Evolutionary conservation across 2,888 invertebrate genomes (phyloP).

Genomic region (Lasioglossum leucozonium): DNA sequence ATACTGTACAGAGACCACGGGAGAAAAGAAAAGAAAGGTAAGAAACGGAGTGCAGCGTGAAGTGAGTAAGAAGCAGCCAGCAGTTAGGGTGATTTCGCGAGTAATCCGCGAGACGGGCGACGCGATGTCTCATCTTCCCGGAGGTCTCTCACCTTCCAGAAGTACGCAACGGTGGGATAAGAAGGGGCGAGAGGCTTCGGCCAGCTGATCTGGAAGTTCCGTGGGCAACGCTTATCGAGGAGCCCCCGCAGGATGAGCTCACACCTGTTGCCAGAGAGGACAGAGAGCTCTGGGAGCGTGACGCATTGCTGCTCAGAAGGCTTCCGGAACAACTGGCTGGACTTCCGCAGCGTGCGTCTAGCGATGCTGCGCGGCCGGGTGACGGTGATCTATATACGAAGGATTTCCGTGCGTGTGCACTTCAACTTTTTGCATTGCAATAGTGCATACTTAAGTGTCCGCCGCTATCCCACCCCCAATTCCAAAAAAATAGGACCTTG

Average conservation of each 20-base stretch:
- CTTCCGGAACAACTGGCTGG: conserved; percentile 85
- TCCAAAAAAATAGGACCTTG: no score
- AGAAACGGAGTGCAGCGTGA: background rate
- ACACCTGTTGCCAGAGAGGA: conserved; percentile 87
- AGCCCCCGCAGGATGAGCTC: conserved; percentile 82
- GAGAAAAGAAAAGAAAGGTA: background rate
- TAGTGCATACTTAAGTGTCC: background rate
- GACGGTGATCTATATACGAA: conserved; percentile 88
- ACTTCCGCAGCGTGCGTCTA: conserved; percentile 90
- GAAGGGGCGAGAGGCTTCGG: conserved; percentile 91
- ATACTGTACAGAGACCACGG: background rate
- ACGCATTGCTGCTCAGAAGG: conserved; percentile 85
- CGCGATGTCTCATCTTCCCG: background rate
- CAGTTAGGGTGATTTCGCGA: background rate
- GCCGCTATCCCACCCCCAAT: no score
- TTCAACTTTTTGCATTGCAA: conserved; percentile 11
- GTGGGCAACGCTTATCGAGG: conserved; percentile 71
- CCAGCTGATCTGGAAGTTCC: conserved; percentile 69
- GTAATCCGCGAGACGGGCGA: background rate
- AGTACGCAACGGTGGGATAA: conserved; percentile 89
- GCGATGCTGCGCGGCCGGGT: conserved; percentile 91
- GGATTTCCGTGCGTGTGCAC: conserved; percentile 21
- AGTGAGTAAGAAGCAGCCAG: background rate
- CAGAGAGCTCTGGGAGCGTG: conserved; percentile 90
- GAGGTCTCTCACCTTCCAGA: conserved; percentile 78